Base-by-base conservation (phyloP, 30 jellyfish, hydroid and myxozoan genomes). In the Aurelia aurita region DNA sequence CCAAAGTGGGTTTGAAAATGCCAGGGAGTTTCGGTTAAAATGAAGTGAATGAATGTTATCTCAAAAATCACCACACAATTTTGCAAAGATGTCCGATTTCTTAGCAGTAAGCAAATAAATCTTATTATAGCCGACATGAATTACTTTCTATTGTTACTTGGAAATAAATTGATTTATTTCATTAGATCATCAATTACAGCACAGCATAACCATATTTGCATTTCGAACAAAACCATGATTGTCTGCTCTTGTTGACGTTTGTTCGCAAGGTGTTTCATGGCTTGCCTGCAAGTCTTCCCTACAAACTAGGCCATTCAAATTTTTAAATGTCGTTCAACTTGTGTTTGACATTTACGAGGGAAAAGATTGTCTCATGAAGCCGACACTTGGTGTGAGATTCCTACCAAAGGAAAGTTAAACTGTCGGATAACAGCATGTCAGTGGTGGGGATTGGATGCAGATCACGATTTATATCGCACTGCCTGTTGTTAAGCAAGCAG, bases 381-480 rank as follows among this genome's bases (percentile, higher is more conserved):
- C 57, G 67, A 27, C 15, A 53, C 86, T 44, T 74, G 26, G 86
- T 74, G 64, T 55, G 86, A 74, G 62, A 49, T 74, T 74, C 86
- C 34, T 31, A 44, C 75, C 64, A 74, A 74, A 23, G 86, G 86
- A 64, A 74, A 74, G 75, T 74, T 22, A 27, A 57, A 53, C 86
- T 74, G 86, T 74, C 86, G 60, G n/a, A 9, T 20, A 74, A 27
- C 86, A 74, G 86, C 86, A 57, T 74, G 86, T 46, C 31, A 39
- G 75, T 44, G 16, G 67, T n/a, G 22, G 7, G 76, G 60, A 55
- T 19, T 23, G 74, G 58, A 16, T 53, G 44, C 74, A 54, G 35
- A 10, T 54, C 64, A 74, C 75, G 62, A 74, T 49, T 26, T 29
- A 53, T 16, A 74, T 19, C 20, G 35, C 22, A 20, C 19, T 35